Conservation (phyloP, 2,797 vertebrate genomes). For the Echiichthys vipera region DNA sequence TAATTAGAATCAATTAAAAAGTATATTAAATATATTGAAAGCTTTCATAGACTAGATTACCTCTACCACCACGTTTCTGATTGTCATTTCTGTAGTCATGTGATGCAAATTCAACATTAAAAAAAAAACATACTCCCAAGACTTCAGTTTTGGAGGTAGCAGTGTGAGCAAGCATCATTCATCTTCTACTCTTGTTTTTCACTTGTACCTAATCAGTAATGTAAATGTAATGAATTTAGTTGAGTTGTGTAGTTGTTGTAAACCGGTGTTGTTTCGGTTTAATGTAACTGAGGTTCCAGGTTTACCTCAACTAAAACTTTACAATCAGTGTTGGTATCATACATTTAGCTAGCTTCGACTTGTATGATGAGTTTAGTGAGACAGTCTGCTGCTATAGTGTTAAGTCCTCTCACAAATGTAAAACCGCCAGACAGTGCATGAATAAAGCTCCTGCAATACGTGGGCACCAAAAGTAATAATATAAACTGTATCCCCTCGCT, state of each 20-base stretch:
- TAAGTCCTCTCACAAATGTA: background rate
- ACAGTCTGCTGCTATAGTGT: background rate
- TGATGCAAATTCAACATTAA: background rate
- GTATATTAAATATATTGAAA: background rate
- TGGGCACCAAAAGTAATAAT: background rate
- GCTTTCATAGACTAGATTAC: background rate
- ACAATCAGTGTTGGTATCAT: background rate
- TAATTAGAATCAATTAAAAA: background rate
- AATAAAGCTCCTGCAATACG: background rate
- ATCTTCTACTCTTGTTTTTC: background rate
- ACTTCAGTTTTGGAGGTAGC: background rate
- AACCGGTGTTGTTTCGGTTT: background rate
- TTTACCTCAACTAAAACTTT: background rate
- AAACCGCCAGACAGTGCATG: background rate
- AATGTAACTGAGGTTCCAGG: background rate
- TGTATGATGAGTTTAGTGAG: background rate
- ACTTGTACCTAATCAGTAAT: background rate
- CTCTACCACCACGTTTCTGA: background rate
- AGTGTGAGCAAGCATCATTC: background rate
- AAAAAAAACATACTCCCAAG: background rate
- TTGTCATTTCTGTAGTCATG: background rate
- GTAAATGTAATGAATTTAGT: background rate
- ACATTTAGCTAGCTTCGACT: background rate
- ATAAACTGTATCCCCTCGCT: background rate
- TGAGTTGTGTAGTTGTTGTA: background rate